Base-by-base conservation (phyloP, 1,140 invertebrate genomes). In the Phenacoccus solenopsis region DNA sequence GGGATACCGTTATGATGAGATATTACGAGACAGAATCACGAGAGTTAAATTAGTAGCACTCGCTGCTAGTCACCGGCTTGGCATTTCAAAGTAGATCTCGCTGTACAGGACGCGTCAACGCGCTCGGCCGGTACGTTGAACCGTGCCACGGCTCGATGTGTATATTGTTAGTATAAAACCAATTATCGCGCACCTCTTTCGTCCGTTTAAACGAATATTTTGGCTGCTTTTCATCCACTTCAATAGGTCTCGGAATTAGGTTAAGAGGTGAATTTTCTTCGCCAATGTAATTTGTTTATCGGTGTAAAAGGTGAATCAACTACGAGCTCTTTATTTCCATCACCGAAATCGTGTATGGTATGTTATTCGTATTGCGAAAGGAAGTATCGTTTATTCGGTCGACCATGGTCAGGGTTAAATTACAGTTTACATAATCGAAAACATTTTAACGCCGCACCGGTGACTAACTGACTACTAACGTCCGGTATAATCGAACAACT, bases 371-470 rank as follows among this genome's bases (percentile, higher is more conserved):
- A n/a, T n/a, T n/a, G 38, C 16, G 12, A 16, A 49, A 49, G 38
- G 38, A 49, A 49, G 38, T 49, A 64, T 10, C 59, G 20, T 64
- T 64, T 64, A 64, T 64, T 64, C 25, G 20, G 21, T 64, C 59
- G 59, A 64, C 25, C 59, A 64, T 16, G 59, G 59, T 64, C 59
- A 64, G 59, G 59, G 59, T 64, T 64, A 64, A 24, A 64, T 64
- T 64, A 64, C 59, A 27, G 59, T 64, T 64, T 64, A 64, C 59
- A 64, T 64, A 64, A 64, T 64, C 59, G 59, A 10, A 64, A 64
- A 64, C 59, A 64, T 64, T 64, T 64, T 64, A 64, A 64, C 59
- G 59, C 59, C 59, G 59, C 59, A 22, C 59, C 59, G 59, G 59
- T 64, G 25, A 64, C 22, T 64, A 5, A 22, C n/a, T n/a, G n/a